Conservation (phyloP, 2,797 vertebrate genomes). For the Hapalemur alaotrensis region DNA sequence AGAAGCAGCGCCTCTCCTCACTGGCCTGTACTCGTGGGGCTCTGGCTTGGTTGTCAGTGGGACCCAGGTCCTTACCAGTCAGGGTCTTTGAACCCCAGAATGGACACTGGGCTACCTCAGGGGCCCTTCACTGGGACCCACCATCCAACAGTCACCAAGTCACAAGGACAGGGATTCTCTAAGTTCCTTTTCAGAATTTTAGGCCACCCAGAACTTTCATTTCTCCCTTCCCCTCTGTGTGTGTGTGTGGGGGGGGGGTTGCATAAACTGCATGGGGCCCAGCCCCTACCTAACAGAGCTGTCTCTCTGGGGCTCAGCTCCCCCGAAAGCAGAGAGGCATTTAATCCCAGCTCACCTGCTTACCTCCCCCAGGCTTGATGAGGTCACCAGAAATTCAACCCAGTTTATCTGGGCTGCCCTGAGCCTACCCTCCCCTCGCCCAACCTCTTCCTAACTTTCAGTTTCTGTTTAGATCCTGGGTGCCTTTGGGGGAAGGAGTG, state of each 20-base stretch:
- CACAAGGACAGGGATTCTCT: conserved; percentile 11
- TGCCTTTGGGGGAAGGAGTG: conserved; percentile 17
- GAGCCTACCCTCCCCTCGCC: neutral
- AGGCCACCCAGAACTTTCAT: neutral
- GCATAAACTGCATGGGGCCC: neutral
- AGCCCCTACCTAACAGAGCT: neutral
- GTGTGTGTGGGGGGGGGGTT: neutral
- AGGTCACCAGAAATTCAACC: conserved; percentile 72
- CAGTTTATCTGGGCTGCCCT: neutral
- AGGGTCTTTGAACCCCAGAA: neutral
- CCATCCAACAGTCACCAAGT: neutral
- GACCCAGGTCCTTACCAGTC: neutral
- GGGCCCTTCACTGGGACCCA: neutral
- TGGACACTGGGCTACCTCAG: neutral
- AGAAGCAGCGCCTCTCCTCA: neutral
- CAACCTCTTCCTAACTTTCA: conserved; percentile 47
- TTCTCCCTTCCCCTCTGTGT: neutral
- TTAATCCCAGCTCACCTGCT: neutral
- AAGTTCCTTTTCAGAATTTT: conserved; percentile 46
- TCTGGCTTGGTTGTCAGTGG: neutral
- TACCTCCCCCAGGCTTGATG: conserved; percentile 40
- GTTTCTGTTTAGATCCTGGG: conserved; percentile 61
- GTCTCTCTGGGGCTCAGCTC: conserved; percentile 26
- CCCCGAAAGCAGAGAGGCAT: neutral
- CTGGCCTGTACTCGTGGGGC: neutral